Evolutionary conservation across 1,140 invertebrate genomes (phyloP).

Genomic region (Bombus vancouverensis): DNA sequence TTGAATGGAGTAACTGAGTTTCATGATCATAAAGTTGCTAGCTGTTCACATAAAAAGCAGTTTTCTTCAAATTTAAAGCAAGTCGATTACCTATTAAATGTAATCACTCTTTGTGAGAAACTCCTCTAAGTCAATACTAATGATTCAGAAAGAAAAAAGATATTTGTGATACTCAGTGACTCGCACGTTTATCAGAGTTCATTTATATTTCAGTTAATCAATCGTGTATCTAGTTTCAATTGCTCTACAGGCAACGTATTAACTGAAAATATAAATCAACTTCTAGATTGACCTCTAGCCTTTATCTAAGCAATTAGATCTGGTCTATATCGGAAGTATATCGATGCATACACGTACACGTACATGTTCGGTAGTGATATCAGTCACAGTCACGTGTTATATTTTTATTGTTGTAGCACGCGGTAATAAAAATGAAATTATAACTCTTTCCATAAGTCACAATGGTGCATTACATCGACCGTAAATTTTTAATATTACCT

Average conservation of each 20-base stretch:
- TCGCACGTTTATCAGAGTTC: constrained; percentile 45
- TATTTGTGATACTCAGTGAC: constrained; percentile 60
- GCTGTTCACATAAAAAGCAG: background rate
- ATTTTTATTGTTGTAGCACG: background rate
- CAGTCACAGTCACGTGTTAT: constrained; percentile 39
- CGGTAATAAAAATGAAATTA: background rate
- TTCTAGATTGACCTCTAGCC: constrained; percentile 27
- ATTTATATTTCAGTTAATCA: constrained; percentile 57
- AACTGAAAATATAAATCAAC: constrained; percentile 57
- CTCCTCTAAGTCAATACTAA: constrained; percentile 65
- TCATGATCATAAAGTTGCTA: constrained; percentile 30
- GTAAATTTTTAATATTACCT: background rate
- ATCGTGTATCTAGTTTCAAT: background rate
- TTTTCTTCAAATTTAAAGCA: constrained; percentile 17
- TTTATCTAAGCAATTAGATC: constrained; percentile 51
- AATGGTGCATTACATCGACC: background rate
- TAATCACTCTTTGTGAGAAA: constrained; percentile 38
- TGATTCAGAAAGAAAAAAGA: constrained; percentile 23
- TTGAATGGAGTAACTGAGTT: constrained; percentile 56
- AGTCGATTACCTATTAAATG: constrained; percentile 33
- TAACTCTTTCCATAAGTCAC: background rate
- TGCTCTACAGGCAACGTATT: background rate
- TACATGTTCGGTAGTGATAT: background rate
- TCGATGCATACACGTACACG: constrained; percentile 14
- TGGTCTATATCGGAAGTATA: constrained; percentile 27